These are phyloP conservation scores for Leptopilina boulardi DNA, from an alignment of 1,140 invertebrate genomes.

Conservation along the genomic window DNA sequence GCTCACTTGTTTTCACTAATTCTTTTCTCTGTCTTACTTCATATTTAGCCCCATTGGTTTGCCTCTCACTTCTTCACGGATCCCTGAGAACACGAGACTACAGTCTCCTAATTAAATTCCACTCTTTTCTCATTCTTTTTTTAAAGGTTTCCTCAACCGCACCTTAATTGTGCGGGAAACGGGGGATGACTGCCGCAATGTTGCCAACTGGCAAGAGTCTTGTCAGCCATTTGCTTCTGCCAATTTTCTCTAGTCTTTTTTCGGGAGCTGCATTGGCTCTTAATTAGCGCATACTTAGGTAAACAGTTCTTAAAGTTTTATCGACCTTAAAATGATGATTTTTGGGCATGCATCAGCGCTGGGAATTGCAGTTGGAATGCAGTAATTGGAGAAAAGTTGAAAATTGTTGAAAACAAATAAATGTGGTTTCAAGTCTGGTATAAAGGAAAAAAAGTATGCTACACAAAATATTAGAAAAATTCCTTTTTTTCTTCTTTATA, in stretches of 20 bases:
- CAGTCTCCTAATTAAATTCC: constrained; percentile 73
- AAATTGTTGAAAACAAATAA: too few relatives aligned
- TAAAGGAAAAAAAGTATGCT: too few relatives aligned
- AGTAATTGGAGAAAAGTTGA: too few relatives aligned
- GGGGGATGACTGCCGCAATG: constrained; percentile 58
- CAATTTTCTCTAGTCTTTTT: constrained; percentile 55
- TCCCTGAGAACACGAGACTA: constrained; percentile 68
- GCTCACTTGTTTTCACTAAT: constrained; percentile 36
- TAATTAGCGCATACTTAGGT: constrained; percentile 75
- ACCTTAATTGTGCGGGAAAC: constrained; percentile 71
- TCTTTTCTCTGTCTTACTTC: constrained; percentile 45
- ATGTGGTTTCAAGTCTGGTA: too few relatives aligned
- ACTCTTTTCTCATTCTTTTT: constrained; percentile 69
- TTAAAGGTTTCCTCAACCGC: constrained; percentile 72
- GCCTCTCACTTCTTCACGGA: constrained; percentile 66
- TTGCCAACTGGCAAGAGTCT: constrained; percentile 55
- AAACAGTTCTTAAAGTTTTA: constrained; percentile 63
- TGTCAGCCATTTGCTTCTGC: constrained; percentile 60
- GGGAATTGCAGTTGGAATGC: background rate
- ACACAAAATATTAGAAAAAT: too few relatives aligned
- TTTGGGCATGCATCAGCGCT: too few relatives aligned
- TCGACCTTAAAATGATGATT: constrained; percentile 11
- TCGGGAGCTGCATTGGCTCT: constrained; percentile 57
- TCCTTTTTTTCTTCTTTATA: background rate
- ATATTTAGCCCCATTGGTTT: constrained; percentile 45